Base-by-base conservation (phyloP, 2,888 invertebrate species). In the Cacoxenus indagator region DNA sequence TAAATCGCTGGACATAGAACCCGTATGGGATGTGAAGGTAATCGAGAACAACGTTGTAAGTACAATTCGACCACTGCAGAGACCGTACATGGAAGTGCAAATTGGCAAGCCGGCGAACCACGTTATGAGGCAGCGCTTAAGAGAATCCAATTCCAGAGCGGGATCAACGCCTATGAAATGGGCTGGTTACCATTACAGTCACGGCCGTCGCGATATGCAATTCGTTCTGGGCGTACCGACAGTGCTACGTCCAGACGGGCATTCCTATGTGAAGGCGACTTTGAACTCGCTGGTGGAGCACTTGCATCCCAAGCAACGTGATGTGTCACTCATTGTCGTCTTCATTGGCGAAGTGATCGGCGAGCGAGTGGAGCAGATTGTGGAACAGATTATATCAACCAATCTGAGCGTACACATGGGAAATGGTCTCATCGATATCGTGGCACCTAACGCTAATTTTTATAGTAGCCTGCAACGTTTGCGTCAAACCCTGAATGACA, bases 211-310 rank as follows among this genome's bases (percentile, higher is more conserved):
- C 2, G 26, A 29, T 14, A 76, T 71, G 0, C 17, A 61, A 9
- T 75, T 64, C 59, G 79, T 81, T 2, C n/a, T 78, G n/a, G 81
- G 78, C 1, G 68, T 78, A 24, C 77, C 78, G 6, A 78, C 81
- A 3, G 70, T 72, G 2, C 4, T 37, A 26, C 67, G 71, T 0
- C 8, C 54, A 0, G 55, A 3, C 0, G 5, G 37, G 1, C 65
- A 29, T 8, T 31, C 19, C 17, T 72, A 77, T 51, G n/a, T 78
- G 19, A 1, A 68, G 22, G 6, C 31, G 0, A 73, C 75, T 0
- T 54, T 78, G 5, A 0, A 29, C 0, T 6, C 59, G 1, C 64
- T 78, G 1, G 70, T 81, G 5, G 24, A 46, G 1, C 14, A 66
- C 1, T 68, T 77, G 69, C 69, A 22, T 1, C 27, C 24, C 0